phyloP scores from a whole-genome alignment of 2,797 vertebrate genomes.

The Oreochromis mossambicus region DNA sequence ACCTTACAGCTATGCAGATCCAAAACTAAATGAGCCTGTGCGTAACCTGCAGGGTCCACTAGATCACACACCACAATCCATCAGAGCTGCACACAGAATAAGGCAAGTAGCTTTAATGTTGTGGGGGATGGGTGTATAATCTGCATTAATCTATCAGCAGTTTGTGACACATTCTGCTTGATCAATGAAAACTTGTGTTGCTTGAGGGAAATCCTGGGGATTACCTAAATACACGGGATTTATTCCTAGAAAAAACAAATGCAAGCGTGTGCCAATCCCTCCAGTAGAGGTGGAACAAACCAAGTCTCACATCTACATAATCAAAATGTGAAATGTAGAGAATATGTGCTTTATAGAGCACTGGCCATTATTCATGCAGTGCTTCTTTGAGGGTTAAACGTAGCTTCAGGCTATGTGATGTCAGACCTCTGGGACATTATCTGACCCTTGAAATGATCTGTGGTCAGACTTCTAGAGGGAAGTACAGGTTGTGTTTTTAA shows the following conservation, averaged over 20 bases:
- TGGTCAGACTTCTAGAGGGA: background rate
- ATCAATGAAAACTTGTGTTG: background rate
- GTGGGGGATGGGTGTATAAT: background rate
- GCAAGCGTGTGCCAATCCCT: background rate
- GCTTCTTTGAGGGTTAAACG: background rate
- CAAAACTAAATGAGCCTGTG: background rate
- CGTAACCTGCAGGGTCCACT: background rate
- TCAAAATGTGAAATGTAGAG: background rate
- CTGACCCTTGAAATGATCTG: background rate
- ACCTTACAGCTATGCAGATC: background rate
- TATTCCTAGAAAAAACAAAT: background rate
- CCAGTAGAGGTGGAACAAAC: accelerated
- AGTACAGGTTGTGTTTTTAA: background rate
- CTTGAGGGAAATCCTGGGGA: background rate
- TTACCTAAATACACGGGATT: background rate
- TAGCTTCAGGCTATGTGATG: background rate
- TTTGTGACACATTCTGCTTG: background rate
- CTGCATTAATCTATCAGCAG: background rate
- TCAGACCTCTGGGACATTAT: background rate
- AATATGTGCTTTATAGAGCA: background rate
- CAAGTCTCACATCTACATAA: background rate
- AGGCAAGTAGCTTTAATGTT: background rate
- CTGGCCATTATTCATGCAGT: background rate
- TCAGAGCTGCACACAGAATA: background rate
- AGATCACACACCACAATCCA: background rate